These are phyloP conservation scores for cattle (Bos taurus) DNA, from an alignment of 2,113 vertebrate genomes.

Conservation along the genomic window ARS-UCD2.0 NC_037350.1:47998001-47998500, in stretches of 20 bases:
- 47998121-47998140: not conserved
- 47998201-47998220: not conserved
- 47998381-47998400: not conserved
- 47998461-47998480: not conserved
- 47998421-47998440: not conserved
- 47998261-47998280: not conserved
- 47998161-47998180: constrained; percentile 5
- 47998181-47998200: not conserved
- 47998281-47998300: not conserved
- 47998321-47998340: not conserved
- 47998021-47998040: not conserved
- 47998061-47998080: not conserved
- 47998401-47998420: not conserved
- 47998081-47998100: not conserved
- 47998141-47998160: not conserved
- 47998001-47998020: not conserved
- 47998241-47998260: constrained; percentile 19
- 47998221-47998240: not conserved
- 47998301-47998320: not conserved
- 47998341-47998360: not conserved
- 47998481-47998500: not conserved
- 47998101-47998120: not conserved
- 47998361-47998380: not conserved
- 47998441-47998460: not conserved
- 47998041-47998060: not conserved